Percentiles rank a stretch among this genome's conserved stretches.
phyloP scores from a whole-genome alignment of 64 coral and sea anemone genomes.

The Montipora cactus region DNA sequence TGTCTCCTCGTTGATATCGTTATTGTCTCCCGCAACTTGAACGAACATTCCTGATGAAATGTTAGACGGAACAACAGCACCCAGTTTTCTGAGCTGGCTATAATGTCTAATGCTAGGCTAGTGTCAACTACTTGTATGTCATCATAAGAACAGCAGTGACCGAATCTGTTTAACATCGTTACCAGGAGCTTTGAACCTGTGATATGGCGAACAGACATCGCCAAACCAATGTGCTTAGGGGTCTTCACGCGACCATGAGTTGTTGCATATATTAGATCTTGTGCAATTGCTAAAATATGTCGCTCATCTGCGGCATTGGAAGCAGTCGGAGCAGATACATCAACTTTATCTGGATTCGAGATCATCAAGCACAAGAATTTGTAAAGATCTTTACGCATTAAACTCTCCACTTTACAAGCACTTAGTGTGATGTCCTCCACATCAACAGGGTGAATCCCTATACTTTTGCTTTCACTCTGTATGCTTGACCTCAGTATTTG shows the following conservation, averaged over 20 bases:
- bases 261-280: slow-evolving; percentile 37
- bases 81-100: neutral
- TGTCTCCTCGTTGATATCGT: slow-evolving; percentile 62
- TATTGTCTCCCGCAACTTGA: slow-evolving; percentile 71
- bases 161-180: slow-evolving; percentile 27
- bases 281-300: slow-evolving; percentile 26
- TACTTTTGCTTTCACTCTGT: slow-evolving; percentile 15
- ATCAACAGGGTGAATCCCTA: slow-evolving; percentile 43
- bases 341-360: neutral
- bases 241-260: slow-evolving; percentile 22
- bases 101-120: slow-evolving; percentile 21
- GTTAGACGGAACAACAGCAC: slow-evolving; percentile 49
- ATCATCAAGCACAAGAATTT: neutral
- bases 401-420: neutral
- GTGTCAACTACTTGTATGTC: slow-evolving; percentile 54
- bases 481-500: slow-evolving; percentile 18
- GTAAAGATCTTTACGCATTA: neutral
- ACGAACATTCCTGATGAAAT: slow-evolving; percentile 33
- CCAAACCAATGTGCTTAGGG: slow-evolving; percentile 35
- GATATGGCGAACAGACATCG: slow-evolving; percentile 14
- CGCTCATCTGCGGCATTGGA: slow-evolving; percentile 53
- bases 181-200: slow-evolving; percentile 42
- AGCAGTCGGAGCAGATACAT: neutral
- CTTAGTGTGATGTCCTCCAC: slow-evolving; percentile 21
- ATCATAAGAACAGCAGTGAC: slow-evolving; percentile 62